Evolutionary conservation across 2,797 vertebrate species (phyloP), one percentile per base, ranked within the genome.

Genomic region (Microchirus variegatus): DNA sequence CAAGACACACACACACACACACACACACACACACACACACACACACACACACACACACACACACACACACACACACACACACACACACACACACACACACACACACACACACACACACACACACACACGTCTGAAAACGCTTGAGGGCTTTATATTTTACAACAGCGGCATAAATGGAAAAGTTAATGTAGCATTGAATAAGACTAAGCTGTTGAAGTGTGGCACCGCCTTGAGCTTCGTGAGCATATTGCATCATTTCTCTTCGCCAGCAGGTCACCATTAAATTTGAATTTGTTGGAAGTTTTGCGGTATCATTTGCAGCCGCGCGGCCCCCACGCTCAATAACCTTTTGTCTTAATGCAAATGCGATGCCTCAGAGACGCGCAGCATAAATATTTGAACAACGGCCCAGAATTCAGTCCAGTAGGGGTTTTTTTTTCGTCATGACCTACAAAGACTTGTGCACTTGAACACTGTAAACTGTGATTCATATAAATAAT

Each of bases 111-210:
- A 22, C 55, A 53, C 69, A 17, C 57, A 55, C 66, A 57, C 59
- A 56, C 67, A 58, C 67, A 59, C 49, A 58, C 40, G 54, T 85
- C 89, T 88, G 59, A 70, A 63, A 91, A 50, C 75, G 90, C 92
- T 92, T 82, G 90, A 89, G 91, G 94, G 89, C 90, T 93, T 93
- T 89, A 91, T 89, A 94, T 94, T 95, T 95, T 93, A 95, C 92
- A 92, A 87, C 88, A 91, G 80, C 82, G 84, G 90, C 88, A 94
- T 93, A 95, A 95, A 96, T 95, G 94, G 93, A 91, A 95, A 95
- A 96, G 94, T 95, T 96, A 96, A 95, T 95, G 95, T 94, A 93
- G 94, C 94, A 95, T 87, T 94, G 94, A 96, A 95, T 94, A 94
- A 93, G 93, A 93, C 89, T 90, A 88, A 93, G 91, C 85, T 89